Base-by-base conservation (phyloP, 2,888 invertebrate genomes). In the Melanargia galathea region DNA sequence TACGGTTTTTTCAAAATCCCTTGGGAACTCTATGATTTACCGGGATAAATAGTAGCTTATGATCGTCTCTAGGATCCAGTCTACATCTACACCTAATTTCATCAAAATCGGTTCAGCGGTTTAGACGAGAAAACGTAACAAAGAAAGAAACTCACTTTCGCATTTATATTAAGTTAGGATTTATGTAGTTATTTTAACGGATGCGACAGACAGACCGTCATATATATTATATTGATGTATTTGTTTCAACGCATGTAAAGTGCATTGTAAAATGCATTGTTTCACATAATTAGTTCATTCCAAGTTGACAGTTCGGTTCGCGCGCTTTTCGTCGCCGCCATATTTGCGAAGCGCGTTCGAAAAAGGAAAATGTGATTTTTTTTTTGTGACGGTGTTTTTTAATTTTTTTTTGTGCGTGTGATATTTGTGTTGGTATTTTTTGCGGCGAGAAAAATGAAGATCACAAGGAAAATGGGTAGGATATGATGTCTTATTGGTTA, bases 281-380 rank as follows among this genome's bases (percentile, higher is more conserved):
- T 49, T 51, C 56, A 65, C 62, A 45, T 64, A 64, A 67, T 69
- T 69, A 67, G 60, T 60, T 65, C 75, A 74, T 71, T 71, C 70
- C 71, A 62, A 67, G 72, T 71, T 72, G 68, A 75, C 72, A 71
- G 74, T 48, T 70, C 69, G 67, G 70, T 72, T 77, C 73, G 78
- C 80, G 81, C 82, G 79, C 74, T 78, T 82, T 78, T 76, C 74
- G 70, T n/a, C 68, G 67, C 65, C 64, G 64, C 66, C 57, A 64
- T 72, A 69, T 70, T 75, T 69, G 68, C 63, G 43, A 56, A 64
- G 67, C 55, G 46, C 18, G 40, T 55, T 49, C 40, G 48, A 63
- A 71, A 52, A 33, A 52, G 20, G 13, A 52, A 52, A 68, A 69
- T 69, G 68, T 60, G 11, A 61, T 11, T 66, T 61, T 2, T 52